phyloP scores from a whole-genome alignment of 2,888 invertebrate genomes.

The Cactoblastis cactorum region DNA sequence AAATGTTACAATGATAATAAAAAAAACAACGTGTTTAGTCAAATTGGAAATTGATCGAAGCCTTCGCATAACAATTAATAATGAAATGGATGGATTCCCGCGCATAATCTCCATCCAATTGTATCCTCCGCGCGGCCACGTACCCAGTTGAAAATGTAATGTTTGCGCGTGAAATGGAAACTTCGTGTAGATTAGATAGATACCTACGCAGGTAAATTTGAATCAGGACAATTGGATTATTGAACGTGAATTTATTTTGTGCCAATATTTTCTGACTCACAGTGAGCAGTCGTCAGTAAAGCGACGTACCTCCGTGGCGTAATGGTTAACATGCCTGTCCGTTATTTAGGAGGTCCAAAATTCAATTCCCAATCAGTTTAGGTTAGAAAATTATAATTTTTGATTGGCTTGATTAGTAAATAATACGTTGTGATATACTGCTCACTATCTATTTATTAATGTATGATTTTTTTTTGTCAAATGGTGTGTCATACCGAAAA shows the following conservation, averaged over 20 bases:
- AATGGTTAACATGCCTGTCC: no score
- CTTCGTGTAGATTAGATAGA: background rate
- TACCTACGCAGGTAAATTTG: background rate
- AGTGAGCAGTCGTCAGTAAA: conserved; percentile 8
- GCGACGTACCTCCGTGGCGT: no score
- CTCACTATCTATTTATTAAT: no score
- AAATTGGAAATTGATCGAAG: background rate
- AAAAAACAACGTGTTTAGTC: background rate
- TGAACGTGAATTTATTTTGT: background rate
- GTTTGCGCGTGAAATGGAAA: conserved; percentile 4
- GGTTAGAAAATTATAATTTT: no score
- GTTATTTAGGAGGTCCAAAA: no score
- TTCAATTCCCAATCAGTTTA: no score
- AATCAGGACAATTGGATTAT: background rate
- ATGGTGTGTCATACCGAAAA: no score
- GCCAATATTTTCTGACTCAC: conserved; percentile 8
- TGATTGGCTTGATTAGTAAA: no score
- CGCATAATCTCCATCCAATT: background rate
- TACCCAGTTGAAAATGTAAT: background rate
- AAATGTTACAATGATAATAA: no score
- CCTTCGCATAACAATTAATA: background rate
- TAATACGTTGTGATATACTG: no score
- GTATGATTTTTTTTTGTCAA: no score
- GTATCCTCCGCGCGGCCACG: background rate
- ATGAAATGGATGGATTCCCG: background rate